These are phyloP conservation scores for Spodoptera picta DNA, from an alignment of 2,888 invertebrate species.

Conservation along the genomic window DNA sequence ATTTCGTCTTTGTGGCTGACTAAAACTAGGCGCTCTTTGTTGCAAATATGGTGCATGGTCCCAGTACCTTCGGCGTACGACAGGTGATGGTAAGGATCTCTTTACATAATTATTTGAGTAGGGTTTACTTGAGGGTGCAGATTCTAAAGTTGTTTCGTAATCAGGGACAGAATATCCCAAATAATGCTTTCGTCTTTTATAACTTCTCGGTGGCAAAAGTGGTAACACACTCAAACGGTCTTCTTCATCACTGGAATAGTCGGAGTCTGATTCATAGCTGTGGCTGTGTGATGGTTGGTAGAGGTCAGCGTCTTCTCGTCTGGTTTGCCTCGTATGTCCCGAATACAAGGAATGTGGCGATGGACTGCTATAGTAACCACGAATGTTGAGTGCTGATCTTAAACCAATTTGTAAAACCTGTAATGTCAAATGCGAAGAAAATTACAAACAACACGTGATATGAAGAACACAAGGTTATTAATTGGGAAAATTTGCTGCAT, in stretches of 20 bases:
- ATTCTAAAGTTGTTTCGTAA: constrained; percentile 13
- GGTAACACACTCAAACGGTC: constrained; percentile 1
- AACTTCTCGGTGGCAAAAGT: not conserved
- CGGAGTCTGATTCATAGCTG: constrained; percentile 26
- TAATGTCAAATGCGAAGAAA: constrained; percentile 31
- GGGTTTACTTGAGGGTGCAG: not conserved
- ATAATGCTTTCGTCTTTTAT: constrained; percentile 7
- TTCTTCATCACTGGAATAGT: constrained; percentile 30
- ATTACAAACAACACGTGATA: constrained; percentile 22
- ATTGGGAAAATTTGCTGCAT: too few relatives aligned
- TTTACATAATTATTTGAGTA: constrained; percentile 4
- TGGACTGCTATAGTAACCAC: constrained; percentile 4
- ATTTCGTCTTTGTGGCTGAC: too few relatives aligned
- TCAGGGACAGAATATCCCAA: not conserved
- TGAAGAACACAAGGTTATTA: not conserved
- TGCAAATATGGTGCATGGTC: too few relatives aligned
- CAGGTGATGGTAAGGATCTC: too few relatives aligned
- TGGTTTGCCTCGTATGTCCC: constrained; percentile 6
- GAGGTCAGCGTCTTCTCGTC: not conserved
- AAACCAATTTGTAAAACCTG: constrained; percentile 51
- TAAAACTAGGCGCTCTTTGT: too few relatives aligned
- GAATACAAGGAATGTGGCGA: not conserved
- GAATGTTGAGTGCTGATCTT: constrained; percentile 20
- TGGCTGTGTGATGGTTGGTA: constrained; percentile 7
- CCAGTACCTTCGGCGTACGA: too few relatives aligned